Evolutionary conservation across 2,797 vertebrate species (phyloP), one percentile per base, ranked within the genome.

Genomic region (Epinephelus awoara): DNA sequence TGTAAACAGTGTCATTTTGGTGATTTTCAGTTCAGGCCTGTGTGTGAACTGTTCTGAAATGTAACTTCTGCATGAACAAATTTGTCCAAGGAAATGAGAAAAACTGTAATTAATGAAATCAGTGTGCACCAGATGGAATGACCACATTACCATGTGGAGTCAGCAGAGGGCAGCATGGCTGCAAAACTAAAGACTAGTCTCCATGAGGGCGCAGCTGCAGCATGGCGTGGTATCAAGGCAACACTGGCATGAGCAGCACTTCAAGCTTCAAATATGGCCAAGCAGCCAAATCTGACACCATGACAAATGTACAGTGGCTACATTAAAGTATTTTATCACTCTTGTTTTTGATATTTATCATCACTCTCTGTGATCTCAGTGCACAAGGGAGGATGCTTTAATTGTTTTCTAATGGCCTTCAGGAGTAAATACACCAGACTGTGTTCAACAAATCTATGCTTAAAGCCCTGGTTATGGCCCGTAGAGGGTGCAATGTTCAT

Each of bases 81-180:
- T 34, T 34, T 34, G 34, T 8, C 8, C 34, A 34, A 34, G 34
- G 7, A 7, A 34, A 34, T 34, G 34, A 34, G 34, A 8, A 34
- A 34, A 34, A 34, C 34, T 34, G 34, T 34, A 42, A 42, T 12
- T 42, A 9, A 42, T 42, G 40, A 12, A 42, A 12, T 42, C 40
- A 42, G 7, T 42, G 9, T 2, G 11, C 11, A 42, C 40, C 11
- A 42, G 27, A 10, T 42, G 40, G 9, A 42, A 42, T 42, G 11
- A 42, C 40, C 40, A 49, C 50, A 61, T 21, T 84, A 66, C 75
- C 49, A 15, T 5, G 38, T 44, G 21, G 2, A 61, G 72, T 46
- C 91, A 90, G 75, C 12, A 83, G 91, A 86, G 86, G 91, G 89
- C 88, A 92, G 89, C 82, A 84, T 82, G 75, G 46, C 61, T 65